Conservation (phyloP, 2,888 invertebrate genomes). For the Euplexia lucipara region DNA sequence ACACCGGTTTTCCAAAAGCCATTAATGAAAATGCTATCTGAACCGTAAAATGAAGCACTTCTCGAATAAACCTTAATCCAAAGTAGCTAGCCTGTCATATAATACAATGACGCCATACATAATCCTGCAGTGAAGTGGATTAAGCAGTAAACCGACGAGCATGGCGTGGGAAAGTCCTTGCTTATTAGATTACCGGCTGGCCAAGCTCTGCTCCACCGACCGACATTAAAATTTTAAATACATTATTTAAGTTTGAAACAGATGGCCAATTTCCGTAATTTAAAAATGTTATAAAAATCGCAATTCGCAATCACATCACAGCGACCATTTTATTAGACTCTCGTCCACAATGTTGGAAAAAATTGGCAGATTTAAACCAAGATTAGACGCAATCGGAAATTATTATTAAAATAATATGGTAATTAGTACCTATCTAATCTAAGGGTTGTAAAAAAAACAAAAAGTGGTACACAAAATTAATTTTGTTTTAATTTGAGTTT, state of each 20-base stretch:
- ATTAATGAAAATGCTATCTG: conserved; percentile 6
- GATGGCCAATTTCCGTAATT: neutral
- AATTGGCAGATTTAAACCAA: too few species aligned
- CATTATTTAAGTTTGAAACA: conserved; percentile 10
- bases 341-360: too few species aligned
- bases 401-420: too few species aligned
- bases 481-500: neutral
- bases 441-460: too few species aligned
- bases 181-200: conserved; percentile 31
- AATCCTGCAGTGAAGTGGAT: conserved; percentile 44
- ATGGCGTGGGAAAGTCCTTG: conserved; percentile 41
- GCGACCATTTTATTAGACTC: too few species aligned
- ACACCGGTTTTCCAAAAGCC: neutral
- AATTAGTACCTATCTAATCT: too few species aligned
- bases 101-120: conserved; percentile 51
- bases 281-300: too few species aligned
- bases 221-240: conserved; percentile 27
- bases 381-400: too few species aligned
- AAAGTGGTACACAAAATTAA: too few species aligned
- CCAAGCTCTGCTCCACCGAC: neutral
- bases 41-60: conserved; percentile 31
- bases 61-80: conserved; percentile 31
- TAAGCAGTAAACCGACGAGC: conserved; percentile 49
- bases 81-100: conserved; percentile 28
- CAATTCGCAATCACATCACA: too few species aligned